A percentile compares a stretch with the other conserved stretches of the same genome.
Evolutionary conservation across 1,140 invertebrate species (phyloP).

Genomic region (Asbolus verrucosus): DNA sequence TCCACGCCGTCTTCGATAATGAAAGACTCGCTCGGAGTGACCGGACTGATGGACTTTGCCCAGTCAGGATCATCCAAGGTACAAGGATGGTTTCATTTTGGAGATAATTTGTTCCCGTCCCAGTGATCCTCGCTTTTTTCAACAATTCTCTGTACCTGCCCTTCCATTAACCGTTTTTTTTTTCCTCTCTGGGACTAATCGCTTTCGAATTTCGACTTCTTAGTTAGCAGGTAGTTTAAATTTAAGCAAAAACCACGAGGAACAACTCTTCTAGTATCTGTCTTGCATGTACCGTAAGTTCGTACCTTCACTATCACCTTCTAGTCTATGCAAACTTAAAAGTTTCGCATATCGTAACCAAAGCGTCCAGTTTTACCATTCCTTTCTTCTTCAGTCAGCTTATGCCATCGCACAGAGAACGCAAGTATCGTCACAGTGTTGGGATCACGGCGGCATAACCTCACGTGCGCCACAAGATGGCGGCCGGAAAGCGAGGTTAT

Average conservation of each 20-base stretch:
- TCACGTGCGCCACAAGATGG: too few species aligned
- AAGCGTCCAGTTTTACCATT: constrained; percentile 46
- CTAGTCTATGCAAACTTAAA: constrained; percentile 46
- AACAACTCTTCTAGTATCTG: too few species aligned
- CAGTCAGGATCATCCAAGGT: constrained; percentile 62
- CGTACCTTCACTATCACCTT: constrained; percentile 40
- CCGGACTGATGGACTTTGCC: constrained; percentile 61
- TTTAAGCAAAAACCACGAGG: too few species aligned
- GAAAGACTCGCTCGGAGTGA: constrained; percentile 70
- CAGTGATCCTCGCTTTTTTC: constrained; percentile 27
- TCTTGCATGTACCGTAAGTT: constrained; percentile 48
- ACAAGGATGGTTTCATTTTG: constrained; percentile 63
- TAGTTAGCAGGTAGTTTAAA: too few species aligned
- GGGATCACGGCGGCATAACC: constrained; percentile 15
- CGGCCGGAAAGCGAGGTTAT: neutral
- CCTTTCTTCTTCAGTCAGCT: constrained; percentile 48
- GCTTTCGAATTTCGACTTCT: constrained; percentile 32
- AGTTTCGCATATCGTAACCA: constrained; percentile 46
- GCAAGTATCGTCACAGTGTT: constrained; percentile 53
- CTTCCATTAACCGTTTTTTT: constrained; percentile 15
- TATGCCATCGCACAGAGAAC: constrained; percentile 54
- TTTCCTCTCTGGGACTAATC: constrained; percentile 27
- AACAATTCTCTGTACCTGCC: constrained; percentile 41
- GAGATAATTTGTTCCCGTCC: constrained; percentile 60
- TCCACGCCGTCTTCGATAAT: constrained; percentile 86